A percentile compares a stretch with the other conserved stretches of the same genome.
phyloP scores from a whole-genome alignment of 2,113 vertebrate genomes.

The Strigops habroptila region DNA sequence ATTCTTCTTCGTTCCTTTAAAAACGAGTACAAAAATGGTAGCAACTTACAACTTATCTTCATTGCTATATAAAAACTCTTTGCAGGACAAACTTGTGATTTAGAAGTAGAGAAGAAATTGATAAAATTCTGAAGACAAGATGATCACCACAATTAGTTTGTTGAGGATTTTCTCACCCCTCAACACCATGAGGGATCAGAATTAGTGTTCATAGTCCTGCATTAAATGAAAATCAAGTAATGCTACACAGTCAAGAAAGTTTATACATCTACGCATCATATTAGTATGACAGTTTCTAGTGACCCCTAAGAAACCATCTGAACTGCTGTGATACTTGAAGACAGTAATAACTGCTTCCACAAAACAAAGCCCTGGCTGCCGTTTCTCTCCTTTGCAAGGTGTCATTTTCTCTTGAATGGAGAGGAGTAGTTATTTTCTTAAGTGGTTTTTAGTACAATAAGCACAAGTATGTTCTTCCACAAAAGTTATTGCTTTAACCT shows the following conservation, averaged over 20 bases:
- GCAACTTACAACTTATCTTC: background rate
- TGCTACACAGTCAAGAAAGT: background rate
- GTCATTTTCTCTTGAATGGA: background rate
- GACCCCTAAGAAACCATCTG: background rate
- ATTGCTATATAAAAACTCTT: background rate
- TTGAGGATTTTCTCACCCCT: background rate
- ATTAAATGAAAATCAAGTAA: slow-evolving; percentile 3
- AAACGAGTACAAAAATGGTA: background rate
- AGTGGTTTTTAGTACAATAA: background rate
- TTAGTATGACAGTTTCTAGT: background rate
- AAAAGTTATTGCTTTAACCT: background rate
- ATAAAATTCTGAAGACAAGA: background rate
- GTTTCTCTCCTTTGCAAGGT: background rate
- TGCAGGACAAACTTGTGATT: background rate
- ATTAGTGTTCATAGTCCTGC: background rate
- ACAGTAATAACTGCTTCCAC: background rate
- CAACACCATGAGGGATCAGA: background rate
- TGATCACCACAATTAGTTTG: background rate
- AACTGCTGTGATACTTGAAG: background rate
- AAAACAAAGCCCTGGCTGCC: background rate
- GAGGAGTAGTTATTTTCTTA: background rate
- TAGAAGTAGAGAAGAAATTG: background rate
- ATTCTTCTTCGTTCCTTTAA: background rate
- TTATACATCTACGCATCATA: background rate
- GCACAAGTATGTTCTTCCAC: background rate